These are phyloP conservation scores for Actias luna DNA, from an alignment of 2,888 invertebrate genomes.

Conservation along the genomic window DNA sequence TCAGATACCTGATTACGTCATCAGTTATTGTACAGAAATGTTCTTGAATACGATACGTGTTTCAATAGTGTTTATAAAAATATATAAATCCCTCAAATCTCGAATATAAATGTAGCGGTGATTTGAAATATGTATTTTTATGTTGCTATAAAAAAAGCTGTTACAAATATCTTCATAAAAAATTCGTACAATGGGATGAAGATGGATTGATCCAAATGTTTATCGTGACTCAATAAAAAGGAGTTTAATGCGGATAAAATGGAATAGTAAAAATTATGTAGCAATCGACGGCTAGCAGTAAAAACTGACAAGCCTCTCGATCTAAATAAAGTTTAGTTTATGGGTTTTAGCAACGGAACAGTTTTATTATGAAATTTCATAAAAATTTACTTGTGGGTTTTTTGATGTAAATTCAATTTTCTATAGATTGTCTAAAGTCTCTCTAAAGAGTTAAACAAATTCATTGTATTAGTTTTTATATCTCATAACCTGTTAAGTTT, in stretches of 20 bases:
- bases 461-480: too few species aligned
- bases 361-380: not conserved
- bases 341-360: not conserved
- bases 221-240: slow-evolving; percentile 4
- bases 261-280: not conserved
- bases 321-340: slow-evolving; percentile 1
- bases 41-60: not conserved
- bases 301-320: slow-evolving; percentile 1
- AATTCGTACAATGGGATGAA: not conserved
- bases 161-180: not conserved
- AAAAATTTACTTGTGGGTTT: not conserved
- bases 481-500: not conserved
- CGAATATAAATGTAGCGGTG: not conserved
- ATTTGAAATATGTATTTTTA: not conserved
- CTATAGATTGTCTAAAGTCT: not conserved
- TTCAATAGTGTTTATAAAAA: not conserved
- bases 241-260: slow-evolving; percentile 1
- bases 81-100: not conserved
- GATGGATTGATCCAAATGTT: not conserved
- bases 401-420: not conserved
- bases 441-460: too few species aligned
- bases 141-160: not conserved
- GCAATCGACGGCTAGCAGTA: not conserved
- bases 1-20: not conserved
- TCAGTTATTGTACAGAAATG: not conserved